phyloP scores from a whole-genome alignment of 2,113 vertebrate genomes.

The Clupea harengus region DNA sequence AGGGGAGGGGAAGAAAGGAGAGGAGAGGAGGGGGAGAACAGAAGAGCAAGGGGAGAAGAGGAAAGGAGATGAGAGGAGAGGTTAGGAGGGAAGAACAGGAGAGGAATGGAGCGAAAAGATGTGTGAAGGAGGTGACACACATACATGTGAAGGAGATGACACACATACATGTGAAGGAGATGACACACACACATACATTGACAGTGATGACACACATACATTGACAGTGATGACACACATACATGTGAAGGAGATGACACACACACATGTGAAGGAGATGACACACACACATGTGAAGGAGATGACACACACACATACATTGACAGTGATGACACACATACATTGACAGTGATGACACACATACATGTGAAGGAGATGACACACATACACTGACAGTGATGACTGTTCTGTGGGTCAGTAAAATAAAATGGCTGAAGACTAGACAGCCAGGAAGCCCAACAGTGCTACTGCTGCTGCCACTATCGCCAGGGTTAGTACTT shows the following conservation, averaged over 20 bases:
- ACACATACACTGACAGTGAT: background rate
- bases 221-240: too few relatives aligned
- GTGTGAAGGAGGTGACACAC: too few relatives aligned
- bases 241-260: too few relatives aligned
- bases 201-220: too few relatives aligned
- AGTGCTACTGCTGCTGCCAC: background rate
- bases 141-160: background rate
- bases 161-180: too few relatives aligned
- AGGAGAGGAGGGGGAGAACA: background rate
- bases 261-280: too few relatives aligned
- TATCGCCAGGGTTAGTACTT: conserved; percentile 52
- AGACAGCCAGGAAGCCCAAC: background rate
- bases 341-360: too few relatives aligned
- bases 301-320: too few relatives aligned
- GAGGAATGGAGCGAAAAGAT: background rate
- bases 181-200: too few relatives aligned
- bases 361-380: background rate
- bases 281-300: background rate
- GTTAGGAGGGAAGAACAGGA: background rate
- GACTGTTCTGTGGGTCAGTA: background rate
- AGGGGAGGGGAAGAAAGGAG: too few relatives aligned
- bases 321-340: too few relatives aligned
- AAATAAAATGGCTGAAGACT: background rate
- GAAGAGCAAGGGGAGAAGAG: background rate
- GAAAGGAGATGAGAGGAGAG: background rate